Evolutionary conservation across 2,113 vertebrate species (phyloP), one percentile per base, ranked within the genome.

Genomic region (Galemys pyrenaicus): DNA sequence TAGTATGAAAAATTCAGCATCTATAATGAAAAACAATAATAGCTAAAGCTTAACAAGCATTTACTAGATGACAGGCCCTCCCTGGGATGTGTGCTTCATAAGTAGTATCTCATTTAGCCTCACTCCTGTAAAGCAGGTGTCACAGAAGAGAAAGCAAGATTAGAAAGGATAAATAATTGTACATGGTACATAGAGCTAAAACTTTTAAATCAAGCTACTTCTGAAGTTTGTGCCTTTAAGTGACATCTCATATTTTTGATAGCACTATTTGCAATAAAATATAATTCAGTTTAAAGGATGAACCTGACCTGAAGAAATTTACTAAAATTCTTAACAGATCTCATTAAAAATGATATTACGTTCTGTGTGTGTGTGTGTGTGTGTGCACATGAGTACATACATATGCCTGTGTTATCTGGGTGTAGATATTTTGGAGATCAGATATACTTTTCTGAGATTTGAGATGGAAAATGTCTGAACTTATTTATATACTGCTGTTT

Each of bases 171-270:
- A 39, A 91, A 84, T 44, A 73, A 62, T 24, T 56, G n/a, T 24
- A 37, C 10, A 77, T 81, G 37, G 58, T 54, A n/a, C 70, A 56
- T 9, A 78, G 32, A 79, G 62, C 32, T 67, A 64, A 91, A 67
- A 60, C 17, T 24, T 71, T 70, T 75, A 73, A 75, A 84, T 58
- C 39, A 44, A 24, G 51, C 37, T 12, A 56, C 28, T 16, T 83
- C 30, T 64, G 62, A 92, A 58, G 37, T 51, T 71, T 30, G 46
- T 35, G 30, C 20, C 96, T 92, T 92, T 81, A 91, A 94, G 71
- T 20, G 84, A 49, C 37, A 77, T 91, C 82, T 51, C 62, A 15
- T 32, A 16, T 84, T 73, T 71, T 70, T 46, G 71, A 71, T 49
- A 83, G 49, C 41, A 78, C 46, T 73, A 9, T 73, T 77, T 81